phyloP scores from a whole-genome alignment of 2,888 invertebrate species.

The Agonum fuliginosum region DNA sequence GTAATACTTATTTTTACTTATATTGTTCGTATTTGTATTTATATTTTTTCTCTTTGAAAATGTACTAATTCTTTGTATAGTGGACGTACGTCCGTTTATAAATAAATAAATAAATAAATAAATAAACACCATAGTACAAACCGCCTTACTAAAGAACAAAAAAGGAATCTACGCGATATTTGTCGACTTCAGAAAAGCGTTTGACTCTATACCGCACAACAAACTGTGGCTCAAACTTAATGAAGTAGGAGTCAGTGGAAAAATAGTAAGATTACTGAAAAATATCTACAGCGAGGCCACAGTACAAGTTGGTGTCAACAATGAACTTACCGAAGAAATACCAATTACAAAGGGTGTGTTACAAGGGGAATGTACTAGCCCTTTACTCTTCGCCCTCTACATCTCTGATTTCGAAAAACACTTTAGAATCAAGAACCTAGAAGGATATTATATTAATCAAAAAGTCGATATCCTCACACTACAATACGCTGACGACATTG shows the following conservation, averaged over 20 bases:
- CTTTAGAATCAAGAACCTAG: not conserved
- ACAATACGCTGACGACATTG: slow-evolving; percentile 38
- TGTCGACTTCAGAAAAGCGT: slow-evolving; percentile 30
- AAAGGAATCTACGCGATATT: slow-evolving; percentile 39
- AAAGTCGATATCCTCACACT: slow-evolving; percentile 4
- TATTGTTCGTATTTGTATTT: too few species aligned
- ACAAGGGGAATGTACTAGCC: slow-evolving; percentile 36
- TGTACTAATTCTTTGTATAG: too few species aligned
- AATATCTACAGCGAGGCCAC: slow-evolving; percentile 23
- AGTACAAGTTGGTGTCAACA: not conserved
- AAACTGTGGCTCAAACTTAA: slow-evolving; percentile 28
- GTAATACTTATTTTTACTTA: too few species aligned
- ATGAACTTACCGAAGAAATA: not conserved
- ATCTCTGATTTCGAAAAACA: slow-evolving; percentile 1
- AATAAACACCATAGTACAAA: slow-evolving; percentile 21
- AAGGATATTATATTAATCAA: slow-evolving; percentile 14
- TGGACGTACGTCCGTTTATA: too few species aligned
- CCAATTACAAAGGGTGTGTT: slow-evolving; percentile 34
- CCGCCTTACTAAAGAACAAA: slow-evolving; percentile 3
- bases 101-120: too few species aligned
- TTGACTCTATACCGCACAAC: slow-evolving; percentile 5
- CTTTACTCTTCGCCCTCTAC: slow-evolving; percentile 40
- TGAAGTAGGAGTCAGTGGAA: slow-evolving; percentile 16
- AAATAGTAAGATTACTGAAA: slow-evolving; percentile 23
- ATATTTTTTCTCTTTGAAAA: too few species aligned